Base-by-base conservation (phyloP, 2,797 vertebrate species). In the Synaphobranchus kaupii region DNA sequence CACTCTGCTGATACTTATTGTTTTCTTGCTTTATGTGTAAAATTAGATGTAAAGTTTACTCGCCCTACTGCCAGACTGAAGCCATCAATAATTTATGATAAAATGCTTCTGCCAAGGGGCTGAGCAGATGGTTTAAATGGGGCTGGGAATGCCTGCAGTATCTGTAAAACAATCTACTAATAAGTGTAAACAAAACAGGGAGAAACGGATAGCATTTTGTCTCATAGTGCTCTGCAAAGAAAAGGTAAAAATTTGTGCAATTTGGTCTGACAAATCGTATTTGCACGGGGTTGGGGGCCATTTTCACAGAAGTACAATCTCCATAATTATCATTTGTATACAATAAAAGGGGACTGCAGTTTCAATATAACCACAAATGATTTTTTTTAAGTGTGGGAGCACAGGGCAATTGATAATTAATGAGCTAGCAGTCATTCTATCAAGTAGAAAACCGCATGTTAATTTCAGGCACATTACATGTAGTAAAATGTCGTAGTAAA, bases 141-240 rank as follows among this genome's bases (percentile, higher is more conserved):
- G 76, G 3, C 39, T 47, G 39, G 76, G 34, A 34, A 80, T 80
- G 76, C 76, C 76, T 44, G 39, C 76, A 22, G 39, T 44, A 47
- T 17, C 76, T 80, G 76, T 47, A 80, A 80, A 80, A 80, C 76
- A 80, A 80, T 48, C 76, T 80, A 80, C 34, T 80, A 44, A 47
- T 80, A 80, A 44, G 76, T 80, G 76, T 44, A 80, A 80, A 80
- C 76, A 80, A 80, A 73, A 80, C 76, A 48, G 34, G 3, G 39
- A 80, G 76, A 47, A 80, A 80, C 10, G 44, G 47, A 80, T 80
- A 44, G 34, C 68, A 44, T 80, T 80, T 80, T 80, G 34, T 80
- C 76, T 80, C 76, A 44, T 44, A 47, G 76, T 39, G 71, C 71
- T 28, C 4, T 68, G 4, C 28, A 34, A 20, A 47, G 12, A 34